Conservation (phyloP, 2,888 invertebrate species). For the Pecten maximus region DNA sequence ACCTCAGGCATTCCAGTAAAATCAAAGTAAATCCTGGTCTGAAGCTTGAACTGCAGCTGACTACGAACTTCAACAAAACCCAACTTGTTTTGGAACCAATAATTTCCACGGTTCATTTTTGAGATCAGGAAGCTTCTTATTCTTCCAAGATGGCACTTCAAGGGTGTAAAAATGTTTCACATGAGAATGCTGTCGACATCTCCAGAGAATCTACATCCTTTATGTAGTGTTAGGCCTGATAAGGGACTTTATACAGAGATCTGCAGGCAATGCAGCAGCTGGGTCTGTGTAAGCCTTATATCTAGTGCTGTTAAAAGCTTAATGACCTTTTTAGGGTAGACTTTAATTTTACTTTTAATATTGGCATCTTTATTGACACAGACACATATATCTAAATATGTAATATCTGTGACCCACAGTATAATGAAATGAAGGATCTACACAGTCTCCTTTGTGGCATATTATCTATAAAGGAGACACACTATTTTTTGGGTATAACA, state of each 20-base stretch:
- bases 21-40: constrained; percentile 55
- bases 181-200: constrained; percentile 23
- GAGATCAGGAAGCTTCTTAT: constrained; percentile 6
- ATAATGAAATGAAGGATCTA: not conserved
- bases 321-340: constrained; percentile 9
- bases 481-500: not conserved
- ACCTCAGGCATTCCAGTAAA: constrained; percentile 47
- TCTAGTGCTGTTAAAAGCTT: not conserved
- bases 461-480: not conserved
- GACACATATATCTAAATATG: not conserved
- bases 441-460: not conserved
- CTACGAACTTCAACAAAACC: constrained; percentile 49
- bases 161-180: not conserved
- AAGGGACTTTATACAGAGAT: constrained; percentile 32
- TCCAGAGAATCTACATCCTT: constrained; percentile 9
- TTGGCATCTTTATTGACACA: not conserved
- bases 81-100: constrained; percentile 33
- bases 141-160: constrained; percentile 28
- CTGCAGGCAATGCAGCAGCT: constrained; percentile 25
- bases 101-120: constrained; percentile 27
- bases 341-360: not conserved
- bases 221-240: constrained; percentile 30
- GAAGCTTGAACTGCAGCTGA: constrained; percentile 53
- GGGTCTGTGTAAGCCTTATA: not conserved
- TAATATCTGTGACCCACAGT: not conserved